Evolutionary conservation across 1,140 invertebrate genomes (phyloP).

Genomic region (Tenebrio molitor): DNA sequence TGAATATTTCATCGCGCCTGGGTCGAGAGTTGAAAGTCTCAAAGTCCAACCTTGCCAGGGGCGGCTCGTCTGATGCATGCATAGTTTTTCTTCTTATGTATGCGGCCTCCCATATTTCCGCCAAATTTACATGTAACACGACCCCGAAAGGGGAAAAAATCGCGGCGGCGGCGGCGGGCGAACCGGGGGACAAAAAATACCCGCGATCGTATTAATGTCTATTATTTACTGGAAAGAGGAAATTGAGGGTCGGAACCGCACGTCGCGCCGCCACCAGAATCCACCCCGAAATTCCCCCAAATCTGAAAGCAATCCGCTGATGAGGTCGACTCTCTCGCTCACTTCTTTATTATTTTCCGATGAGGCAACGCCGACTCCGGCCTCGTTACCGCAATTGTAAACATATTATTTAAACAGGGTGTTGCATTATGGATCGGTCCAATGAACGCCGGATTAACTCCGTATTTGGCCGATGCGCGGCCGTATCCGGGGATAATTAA

Average conservation of each 20-base stretch:
- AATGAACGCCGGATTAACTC: conserved; percentile 15
- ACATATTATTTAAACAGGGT: conserved; percentile 30
- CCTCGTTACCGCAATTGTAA: conserved; percentile 37
- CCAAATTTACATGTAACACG: conserved; percentile 21
- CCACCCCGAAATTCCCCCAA: background rate
- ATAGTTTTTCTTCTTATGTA: conserved; percentile 32
- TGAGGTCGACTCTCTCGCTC: conserved; percentile 15
- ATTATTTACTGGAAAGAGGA: conserved; percentile 31
- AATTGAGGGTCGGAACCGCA: conserved; percentile 22
- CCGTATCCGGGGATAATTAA: background rate
- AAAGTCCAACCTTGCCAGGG: conserved; percentile 35
- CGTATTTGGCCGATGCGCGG: background rate
- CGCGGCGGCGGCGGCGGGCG: no score
- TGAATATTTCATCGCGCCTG: conserved; percentile 44
- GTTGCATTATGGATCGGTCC: conserved; percentile 8
- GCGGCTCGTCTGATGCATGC: conserved; percentile 27
- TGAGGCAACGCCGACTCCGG: background rate
- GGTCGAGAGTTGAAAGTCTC: conserved; percentile 25
- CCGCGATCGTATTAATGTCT: conserved; percentile 17
- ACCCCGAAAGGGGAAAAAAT: background rate
- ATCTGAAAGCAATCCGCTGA: conserved; percentile 30
- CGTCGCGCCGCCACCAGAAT: background rate
- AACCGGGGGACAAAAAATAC: no score
- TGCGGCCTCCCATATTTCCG: conserved; percentile 14
- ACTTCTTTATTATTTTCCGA: conserved; percentile 33